phyloP scores from a whole-genome alignment of 1,140 invertebrate species.

The Lepidotrigona ventralis region DNA sequence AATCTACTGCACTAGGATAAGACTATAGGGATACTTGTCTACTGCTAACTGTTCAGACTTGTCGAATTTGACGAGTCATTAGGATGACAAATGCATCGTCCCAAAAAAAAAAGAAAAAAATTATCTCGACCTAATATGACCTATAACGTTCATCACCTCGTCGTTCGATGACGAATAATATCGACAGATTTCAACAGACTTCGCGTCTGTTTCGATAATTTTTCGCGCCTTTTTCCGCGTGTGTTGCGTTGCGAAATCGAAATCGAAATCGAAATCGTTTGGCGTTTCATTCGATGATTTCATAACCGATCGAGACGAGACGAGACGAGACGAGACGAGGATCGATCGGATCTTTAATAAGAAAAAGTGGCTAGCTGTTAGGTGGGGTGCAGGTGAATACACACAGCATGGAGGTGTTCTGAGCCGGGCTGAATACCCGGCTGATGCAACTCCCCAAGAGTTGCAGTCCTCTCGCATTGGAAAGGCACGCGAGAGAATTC shows the following conservation, averaged over 20 bases:
- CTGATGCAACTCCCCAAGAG: conserved; percentile 62
- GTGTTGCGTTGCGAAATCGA: background rate
- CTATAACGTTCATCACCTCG: too few relatives aligned
- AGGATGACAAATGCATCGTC: too few relatives aligned
- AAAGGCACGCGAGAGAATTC: conserved; percentile 64
- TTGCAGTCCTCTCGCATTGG: conserved; percentile 55
- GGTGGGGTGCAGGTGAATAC: conserved; percentile 32
- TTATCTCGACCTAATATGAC: too few relatives aligned
- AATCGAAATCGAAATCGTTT: too few relatives aligned
- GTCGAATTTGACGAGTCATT: too few relatives aligned
- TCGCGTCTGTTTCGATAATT: too few relatives aligned
- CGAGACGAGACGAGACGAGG: background rate
- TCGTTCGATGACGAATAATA: too few relatives aligned
- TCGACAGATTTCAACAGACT: background rate
- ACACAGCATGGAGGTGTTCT: background rate
- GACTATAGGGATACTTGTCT: too few relatives aligned
- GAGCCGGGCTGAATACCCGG: conserved; percentile 10
- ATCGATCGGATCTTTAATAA: conserved; percentile 8
- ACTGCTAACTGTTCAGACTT: too few relatives aligned
- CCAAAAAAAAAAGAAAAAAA: too few relatives aligned
- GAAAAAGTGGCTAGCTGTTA: conserved; percentile 54
- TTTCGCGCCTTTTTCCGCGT: background rate
- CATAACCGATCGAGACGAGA: background rate
- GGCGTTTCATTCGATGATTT: background rate
- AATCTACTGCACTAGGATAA: too few relatives aligned